Evolutionary conservation across 2,888 invertebrate genomes (phyloP).

Genomic region (Plagodis pulveraria): DNA sequence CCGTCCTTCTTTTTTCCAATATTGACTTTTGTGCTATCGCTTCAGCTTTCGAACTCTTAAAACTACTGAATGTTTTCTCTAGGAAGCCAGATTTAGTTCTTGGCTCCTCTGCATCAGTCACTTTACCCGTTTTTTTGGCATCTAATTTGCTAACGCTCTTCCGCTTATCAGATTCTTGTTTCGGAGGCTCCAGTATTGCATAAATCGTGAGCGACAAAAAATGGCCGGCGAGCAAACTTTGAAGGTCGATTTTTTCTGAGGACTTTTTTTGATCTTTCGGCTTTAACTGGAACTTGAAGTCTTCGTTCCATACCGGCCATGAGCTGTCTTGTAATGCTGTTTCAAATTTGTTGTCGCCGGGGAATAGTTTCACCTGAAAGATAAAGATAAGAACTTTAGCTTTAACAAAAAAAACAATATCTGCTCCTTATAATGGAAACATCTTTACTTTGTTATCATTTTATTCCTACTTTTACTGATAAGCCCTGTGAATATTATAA

Average conservation of each 20-base stretch:
- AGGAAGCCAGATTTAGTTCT: conserved; percentile 81
- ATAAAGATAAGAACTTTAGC: neutral
- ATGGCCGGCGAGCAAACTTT: conserved; percentile 86
- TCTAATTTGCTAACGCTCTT: conserved; percentile 66
- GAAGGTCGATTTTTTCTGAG: conserved; percentile 77
- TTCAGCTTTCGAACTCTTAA: conserved; percentile 74
- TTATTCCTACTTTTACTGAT: neutral
- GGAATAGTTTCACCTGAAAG: conserved; percentile 90
- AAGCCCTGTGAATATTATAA: too few relatives aligned
- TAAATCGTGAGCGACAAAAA: conserved; percentile 89
- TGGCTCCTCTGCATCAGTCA: conserved; percentile 73
- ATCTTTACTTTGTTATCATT: neutral
- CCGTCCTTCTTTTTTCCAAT: conserved; percentile 86
- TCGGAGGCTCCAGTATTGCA: conserved; percentile 86
- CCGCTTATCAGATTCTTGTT: conserved; percentile 67
- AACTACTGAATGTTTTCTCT: conserved; percentile 78
- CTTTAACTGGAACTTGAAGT: conserved; percentile 88
- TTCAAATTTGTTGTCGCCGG: conserved; percentile 90
- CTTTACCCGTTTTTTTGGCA: conserved; percentile 63
- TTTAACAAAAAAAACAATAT: conserved; percentile 2
- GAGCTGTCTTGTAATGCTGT: conserved; percentile 90
- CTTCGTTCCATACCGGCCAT: conserved; percentile 93
- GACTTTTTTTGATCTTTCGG: conserved; percentile 81
- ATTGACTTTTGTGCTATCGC: conserved; percentile 75
- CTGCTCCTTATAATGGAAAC: neutral